These are phyloP conservation scores for Acanthurus leucopareius DNA, from an alignment of 2,797 vertebrate species.

Conservation along the genomic window DNA sequence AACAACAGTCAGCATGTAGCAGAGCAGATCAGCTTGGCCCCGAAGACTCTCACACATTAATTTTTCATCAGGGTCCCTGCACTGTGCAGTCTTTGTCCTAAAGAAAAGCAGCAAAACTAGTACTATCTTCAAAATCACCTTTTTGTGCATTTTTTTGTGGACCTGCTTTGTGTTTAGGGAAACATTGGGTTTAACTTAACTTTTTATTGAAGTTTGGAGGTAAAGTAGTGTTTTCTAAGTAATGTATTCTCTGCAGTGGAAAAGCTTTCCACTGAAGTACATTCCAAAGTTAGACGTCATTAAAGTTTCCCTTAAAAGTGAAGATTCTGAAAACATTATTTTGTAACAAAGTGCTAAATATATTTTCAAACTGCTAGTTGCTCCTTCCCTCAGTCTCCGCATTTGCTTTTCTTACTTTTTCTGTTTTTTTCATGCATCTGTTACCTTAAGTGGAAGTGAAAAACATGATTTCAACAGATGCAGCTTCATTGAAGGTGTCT, in stretches of 20 bases:
- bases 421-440: constrained; percentile 34
- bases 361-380: constrained; percentile 7
- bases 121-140: constrained; percentile 49
- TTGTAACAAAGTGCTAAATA: constrained; percentile 16
- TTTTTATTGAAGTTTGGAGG: constrained; percentile 17
- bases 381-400: constrained; percentile 8
- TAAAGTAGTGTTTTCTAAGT: constrained; percentile 32
- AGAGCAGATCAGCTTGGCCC: constrained; percentile 39
- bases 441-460: constrained; percentile 39
- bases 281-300: constrained; percentile 30
- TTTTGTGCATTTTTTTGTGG: background rate
- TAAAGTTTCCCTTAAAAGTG: constrained; percentile 52
- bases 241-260: constrained; percentile 34
- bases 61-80: constrained; percentile 7
- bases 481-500: constrained; percentile 63
- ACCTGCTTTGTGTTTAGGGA: constrained; percentile 23
- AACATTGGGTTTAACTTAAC: constrained; percentile 29
- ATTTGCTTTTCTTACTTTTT: constrained; percentile 12
- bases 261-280: constrained; percentile 29
- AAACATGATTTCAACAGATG: constrained; percentile 69
- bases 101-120: constrained; percentile 37
- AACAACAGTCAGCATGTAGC: constrained; percentile 55
- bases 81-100: constrained; percentile 27
- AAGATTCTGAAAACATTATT: constrained; percentile 38
- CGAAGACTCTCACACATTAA: constrained; percentile 36